Evolutionary conservation across 1,140 invertebrate genomes (phyloP), one percentile per base, ranked within the genome.

Genomic region (Anoplolepis gracilipes): DNA sequence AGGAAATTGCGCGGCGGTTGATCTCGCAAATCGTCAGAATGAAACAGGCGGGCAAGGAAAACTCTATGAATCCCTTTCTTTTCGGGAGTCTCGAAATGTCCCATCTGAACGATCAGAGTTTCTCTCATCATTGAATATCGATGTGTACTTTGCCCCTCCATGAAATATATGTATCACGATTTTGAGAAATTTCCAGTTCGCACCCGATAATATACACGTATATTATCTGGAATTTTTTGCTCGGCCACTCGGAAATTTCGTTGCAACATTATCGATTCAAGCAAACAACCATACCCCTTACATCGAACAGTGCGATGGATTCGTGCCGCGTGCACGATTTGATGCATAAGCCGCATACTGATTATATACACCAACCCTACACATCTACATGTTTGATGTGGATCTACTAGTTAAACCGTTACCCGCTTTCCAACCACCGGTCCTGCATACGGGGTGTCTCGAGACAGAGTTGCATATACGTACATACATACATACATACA

Each of bases 311-410:
- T 4, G 39, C 25, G 59, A 85, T 77, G 55, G 53, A 78, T 65
- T 69, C 53, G 87, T 67, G 39, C 49, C 57, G 36, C 86, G 73
- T 46, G 46, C 65, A 39, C 84, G 84, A 55, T 86, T 67, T 67
- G 49, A 72, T 86, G 75, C 46, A 53, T 67, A 79, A 67, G 42
- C 76, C 30, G 61, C 61, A 78, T 67, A 55, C 76, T 69, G 76
- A 67, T 55, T 69, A 39, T 49, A 49, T 28, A 79, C 64, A 22
- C 57, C 77, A 64, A 22, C 16, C 49, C 77, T 69, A 55, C 62
- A 67, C 62, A 67, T 55, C 30, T 55, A 79, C 76, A 36, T 69
- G 64, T 69, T 73, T 36, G 33, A 57, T 67, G 46, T 55, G 69
- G 49, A 67, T 67, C 62, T 36, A 69, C 28, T 22, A 79, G 30